Evolutionary conservation across 2,888 invertebrate genomes (phyloP), one percentile per base, ranked within the genome.

Genomic region (Andricus curvator): DNA sequence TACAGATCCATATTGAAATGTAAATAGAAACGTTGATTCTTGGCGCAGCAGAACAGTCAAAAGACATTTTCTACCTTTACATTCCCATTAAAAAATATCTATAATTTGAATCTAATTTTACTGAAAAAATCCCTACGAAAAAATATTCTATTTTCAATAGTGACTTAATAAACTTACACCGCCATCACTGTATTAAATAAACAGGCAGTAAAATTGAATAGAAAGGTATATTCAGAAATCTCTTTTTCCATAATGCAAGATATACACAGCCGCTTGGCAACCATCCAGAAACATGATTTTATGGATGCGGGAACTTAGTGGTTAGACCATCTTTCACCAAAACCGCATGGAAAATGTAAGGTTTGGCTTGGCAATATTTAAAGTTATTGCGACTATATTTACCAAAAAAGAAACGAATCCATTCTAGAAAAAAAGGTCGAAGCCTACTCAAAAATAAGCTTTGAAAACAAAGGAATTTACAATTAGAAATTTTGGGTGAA

Each of bases 271-370:
- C 5, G 33, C 70, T 56, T 74, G 74, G 74, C 74, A 74, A 37
- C 11, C 15, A 2, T 56, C 74, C 74, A 74, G 22, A 74, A 56
- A n/a, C 56, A 74, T 74, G 74, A 74, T 74, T 74, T 74, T 33
- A 74, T 74, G 33, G 74, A 56, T 60, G 74, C 74, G 74, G 56
- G 74, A 74, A 74, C 74, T 74, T 74, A 74, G 56, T 60, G 74
- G 74, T 74, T 74, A 60, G 74, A 74, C 74, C 56, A 74, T 74
- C 33, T 56, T 74, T 74, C n/a, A 74, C 74, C 20, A 33, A 56
- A 51, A 74, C 33, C 20, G 33, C 29, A 56, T 4, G 33, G 33
- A 74, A 74, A 51, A n/a, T 17, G 33, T 33, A 37, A 22, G 29
- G 56, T 74, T 74, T 60, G 33, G 20, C 74, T 74, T 74, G 22